Base-by-base conservation (phyloP, 2,888 invertebrate species). In the Imbricaverruca yamaguchii region DNA sequence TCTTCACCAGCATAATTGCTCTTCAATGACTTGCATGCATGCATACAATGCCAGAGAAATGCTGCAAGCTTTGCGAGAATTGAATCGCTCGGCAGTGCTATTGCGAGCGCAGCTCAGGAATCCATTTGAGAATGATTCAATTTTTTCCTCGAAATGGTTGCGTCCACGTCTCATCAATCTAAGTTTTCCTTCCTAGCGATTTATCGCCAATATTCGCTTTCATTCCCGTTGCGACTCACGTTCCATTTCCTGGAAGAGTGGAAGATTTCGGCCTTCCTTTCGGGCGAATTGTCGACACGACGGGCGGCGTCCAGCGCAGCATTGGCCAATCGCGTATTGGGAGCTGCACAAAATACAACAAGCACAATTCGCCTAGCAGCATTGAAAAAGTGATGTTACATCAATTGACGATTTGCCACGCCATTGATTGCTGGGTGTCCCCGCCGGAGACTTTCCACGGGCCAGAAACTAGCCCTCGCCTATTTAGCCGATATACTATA, bases 161-260 rank as follows among this genome's bases (percentile, higher is more conserved):
- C 39, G 39, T 18, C 25, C 15, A 13, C 9, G 39, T 39, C 23
- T 15, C 69, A 69, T 69, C 69, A 39, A 69, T 69, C 69, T 39
- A 6, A 8, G 15, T 69, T 39, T 69, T 10, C 15, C 39, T 8
- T 69, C 69, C 15, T 15, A 23, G 39, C 69, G 39, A 39, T 69
- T 69, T 69, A 69, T 69, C 15, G 39, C 13, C 69, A 39, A 69
- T 69, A 53, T 69, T 69, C 69, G 39, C 39, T 53, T 69, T 69
- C 69, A 69, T 15, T 53, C 13, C 39, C 13, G 39, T 65, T 65
- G n/a, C 61, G 61, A 23, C 23, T 23, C 65, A n/a, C 23, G 11
- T 67, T 67, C 65, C 65, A 67, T 67, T 67, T 67, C 65, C 65
- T 12, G 23, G 21, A 67, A 10, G 65, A 67, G 23, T 67, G 65